Evolutionary conservation across 2,113 vertebrate genomes (phyloP).

Genomic region (Garra rufa): DNA sequence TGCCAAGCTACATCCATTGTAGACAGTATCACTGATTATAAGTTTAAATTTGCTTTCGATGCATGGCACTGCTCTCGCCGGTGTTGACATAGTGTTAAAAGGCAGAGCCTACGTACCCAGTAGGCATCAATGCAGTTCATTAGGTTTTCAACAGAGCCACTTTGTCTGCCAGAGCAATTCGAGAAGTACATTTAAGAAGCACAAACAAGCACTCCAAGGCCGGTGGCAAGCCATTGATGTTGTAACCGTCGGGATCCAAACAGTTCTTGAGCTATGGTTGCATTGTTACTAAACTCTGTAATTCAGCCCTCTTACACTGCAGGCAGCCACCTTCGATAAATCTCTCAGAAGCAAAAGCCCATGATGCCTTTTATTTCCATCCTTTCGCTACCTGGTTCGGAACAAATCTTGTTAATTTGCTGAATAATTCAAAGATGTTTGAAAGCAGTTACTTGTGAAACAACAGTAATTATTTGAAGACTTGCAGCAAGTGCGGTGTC

Average conservation of each 20-base stretch:
- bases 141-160: neutral
- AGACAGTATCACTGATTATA: neutral
- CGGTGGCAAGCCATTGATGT: slow-evolving; percentile 27
- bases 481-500: slow-evolving; percentile 39
- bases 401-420: slow-evolving; percentile 2
- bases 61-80: no score
- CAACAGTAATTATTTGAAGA: slow-evolving; percentile 55
- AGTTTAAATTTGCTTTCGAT: no score
- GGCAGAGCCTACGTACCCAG: no score
- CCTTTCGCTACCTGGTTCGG: neutral
- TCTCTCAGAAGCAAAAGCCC: neutral
- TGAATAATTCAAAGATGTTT: slow-evolving; percentile 42
- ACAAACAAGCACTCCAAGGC: neutral
- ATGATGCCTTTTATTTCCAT: neutral
- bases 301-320: neutral
- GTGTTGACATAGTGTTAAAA: neutral
- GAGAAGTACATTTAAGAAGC: neutral
- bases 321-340: slow-evolving; percentile 21
- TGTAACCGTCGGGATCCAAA: neutral
- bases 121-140: neutral
- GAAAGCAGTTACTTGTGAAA: slow-evolving; percentile 47
- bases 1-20: no score
- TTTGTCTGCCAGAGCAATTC: neutral
- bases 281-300: slow-evolving; percentile 26
- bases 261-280: slow-evolving; percentile 8